Conservation (phyloP, 2,797 vertebrate species). For the Muraenolepis orangiensis region DNA sequence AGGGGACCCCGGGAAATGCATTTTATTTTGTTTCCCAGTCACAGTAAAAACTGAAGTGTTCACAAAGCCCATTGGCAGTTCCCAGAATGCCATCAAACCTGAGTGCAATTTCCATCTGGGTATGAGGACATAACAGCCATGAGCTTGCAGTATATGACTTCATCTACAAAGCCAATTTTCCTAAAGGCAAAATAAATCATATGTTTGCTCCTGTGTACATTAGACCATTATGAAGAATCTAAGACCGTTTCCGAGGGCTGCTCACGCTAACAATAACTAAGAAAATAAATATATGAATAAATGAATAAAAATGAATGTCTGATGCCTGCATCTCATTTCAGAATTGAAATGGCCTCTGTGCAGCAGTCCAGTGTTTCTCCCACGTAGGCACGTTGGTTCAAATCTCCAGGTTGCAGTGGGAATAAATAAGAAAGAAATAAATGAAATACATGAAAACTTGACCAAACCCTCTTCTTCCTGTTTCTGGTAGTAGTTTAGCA, state of each 20-base stretch:
- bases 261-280: not conserved
- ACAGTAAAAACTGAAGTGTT: constrained; percentile 22
- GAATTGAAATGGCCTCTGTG: not conserved
- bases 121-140: constrained; percentile 34
- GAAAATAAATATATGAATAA: not conserved
- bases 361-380: not conserved
- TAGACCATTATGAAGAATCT: not conserved
- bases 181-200: constrained; percentile 37
- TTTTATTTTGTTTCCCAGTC: constrained; percentile 19
- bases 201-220: constrained; percentile 13
- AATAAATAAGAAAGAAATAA: not conserved
- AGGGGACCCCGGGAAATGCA: constrained; percentile 27
- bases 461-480: not conserved
- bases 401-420: not conserved
- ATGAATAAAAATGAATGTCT: not conserved
- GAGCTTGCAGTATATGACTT: constrained; percentile 39
- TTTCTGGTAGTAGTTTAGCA: not conserved
- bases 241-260: not conserved
- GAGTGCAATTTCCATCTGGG: constrained; percentile 48
- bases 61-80: constrained; percentile 36
- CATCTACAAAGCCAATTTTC: constrained; percentile 24
- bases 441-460: too few species aligned
- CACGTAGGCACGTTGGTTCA: not conserved
- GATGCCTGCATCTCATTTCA: not conserved
- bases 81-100: constrained; percentile 47